Conservation (phyloP, 2,888 invertebrate genomes). For the Neoaliturus tenellus region DNA sequence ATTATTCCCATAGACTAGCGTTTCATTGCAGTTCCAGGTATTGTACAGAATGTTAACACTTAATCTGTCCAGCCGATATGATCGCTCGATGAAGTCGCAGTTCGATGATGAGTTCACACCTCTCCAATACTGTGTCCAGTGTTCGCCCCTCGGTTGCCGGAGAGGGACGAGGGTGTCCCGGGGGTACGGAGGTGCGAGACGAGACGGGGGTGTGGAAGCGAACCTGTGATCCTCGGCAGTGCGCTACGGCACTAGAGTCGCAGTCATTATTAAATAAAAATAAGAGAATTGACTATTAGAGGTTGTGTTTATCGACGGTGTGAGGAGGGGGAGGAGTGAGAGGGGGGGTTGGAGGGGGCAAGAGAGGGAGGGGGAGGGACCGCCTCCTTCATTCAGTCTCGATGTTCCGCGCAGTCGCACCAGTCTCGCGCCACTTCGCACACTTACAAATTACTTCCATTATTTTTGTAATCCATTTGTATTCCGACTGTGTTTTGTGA, state of each 20-base stretch:
- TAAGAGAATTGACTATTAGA: constrained; percentile 52
- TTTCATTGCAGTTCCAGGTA: no score
- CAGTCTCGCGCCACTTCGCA: constrained; percentile 23
- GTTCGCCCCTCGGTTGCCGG: background rate
- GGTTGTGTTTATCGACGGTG: constrained; percentile 44
- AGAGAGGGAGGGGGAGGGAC: background rate
- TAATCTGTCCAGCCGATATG: no score
- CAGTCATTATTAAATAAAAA: constrained; percentile 50
- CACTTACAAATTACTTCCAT: constrained; percentile 52
- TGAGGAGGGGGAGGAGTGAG: background rate
- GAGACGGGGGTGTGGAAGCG: background rate
- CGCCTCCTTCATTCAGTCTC: constrained; percentile 49
- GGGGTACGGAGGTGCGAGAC: background rate
- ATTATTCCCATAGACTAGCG: no score
- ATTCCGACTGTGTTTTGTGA: constrained; percentile 50
- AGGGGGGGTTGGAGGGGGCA: background rate
- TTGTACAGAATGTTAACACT: no score
- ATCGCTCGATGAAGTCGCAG: background rate
- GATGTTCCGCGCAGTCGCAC: constrained; percentile 25
- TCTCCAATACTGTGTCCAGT: background rate
- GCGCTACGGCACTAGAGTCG: constrained; percentile 6
- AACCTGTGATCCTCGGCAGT: background rate
- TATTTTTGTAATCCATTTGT: constrained; percentile 51
- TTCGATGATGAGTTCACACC: background rate
- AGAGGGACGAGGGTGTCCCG: background rate